Percentiles rank a stretch among this genome's conserved stretches.
Conservation (phyloP, 2,113 vertebrate species). For the Argyrosomus japonicus region DNA sequence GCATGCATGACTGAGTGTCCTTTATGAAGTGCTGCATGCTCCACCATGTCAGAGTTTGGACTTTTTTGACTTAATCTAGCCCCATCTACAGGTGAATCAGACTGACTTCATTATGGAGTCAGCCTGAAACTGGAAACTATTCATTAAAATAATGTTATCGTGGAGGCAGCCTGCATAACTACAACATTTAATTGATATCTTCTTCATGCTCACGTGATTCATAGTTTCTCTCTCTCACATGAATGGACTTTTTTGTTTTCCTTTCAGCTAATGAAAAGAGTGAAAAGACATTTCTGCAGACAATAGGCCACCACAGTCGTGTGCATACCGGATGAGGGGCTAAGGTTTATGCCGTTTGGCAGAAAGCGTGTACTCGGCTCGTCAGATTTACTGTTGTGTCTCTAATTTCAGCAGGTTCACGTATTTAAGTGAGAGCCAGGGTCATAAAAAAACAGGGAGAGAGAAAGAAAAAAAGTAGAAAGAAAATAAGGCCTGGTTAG, state of each 20-base stretch:
- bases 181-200: background rate
- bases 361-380: constrained; percentile 52
- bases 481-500: constrained; percentile 69
- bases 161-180: too few species aligned
- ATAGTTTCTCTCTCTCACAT: background rate
- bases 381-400: constrained; percentile 80
- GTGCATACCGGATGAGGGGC: constrained; percentile 45
- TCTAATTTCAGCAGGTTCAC: constrained; percentile 80
- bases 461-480: constrained; percentile 63
- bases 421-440: constrained; percentile 80
- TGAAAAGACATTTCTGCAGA: constrained; percentile 25
- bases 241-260: constrained; percentile 3
- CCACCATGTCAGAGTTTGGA: constrained; percentile 42
- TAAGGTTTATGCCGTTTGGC: constrained; percentile 71
- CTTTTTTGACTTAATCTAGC: constrained; percentile 50
- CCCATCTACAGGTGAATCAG: constrained; percentile 58
- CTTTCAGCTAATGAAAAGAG: constrained; percentile 8
- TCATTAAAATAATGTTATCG: constrained; percentile 11
- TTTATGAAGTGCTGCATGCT: constrained; percentile 47
- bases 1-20: constrained; percentile 66
- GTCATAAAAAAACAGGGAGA: constrained; percentile 77
- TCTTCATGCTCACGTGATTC: too few species aligned
- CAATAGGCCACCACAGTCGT: constrained; percentile 32
- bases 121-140: background rate
- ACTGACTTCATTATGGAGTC: constrained; percentile 21